phyloP scores from a whole-genome alignment of 2,797 vertebrate genomes.

The Gallinago stenura region DNA sequence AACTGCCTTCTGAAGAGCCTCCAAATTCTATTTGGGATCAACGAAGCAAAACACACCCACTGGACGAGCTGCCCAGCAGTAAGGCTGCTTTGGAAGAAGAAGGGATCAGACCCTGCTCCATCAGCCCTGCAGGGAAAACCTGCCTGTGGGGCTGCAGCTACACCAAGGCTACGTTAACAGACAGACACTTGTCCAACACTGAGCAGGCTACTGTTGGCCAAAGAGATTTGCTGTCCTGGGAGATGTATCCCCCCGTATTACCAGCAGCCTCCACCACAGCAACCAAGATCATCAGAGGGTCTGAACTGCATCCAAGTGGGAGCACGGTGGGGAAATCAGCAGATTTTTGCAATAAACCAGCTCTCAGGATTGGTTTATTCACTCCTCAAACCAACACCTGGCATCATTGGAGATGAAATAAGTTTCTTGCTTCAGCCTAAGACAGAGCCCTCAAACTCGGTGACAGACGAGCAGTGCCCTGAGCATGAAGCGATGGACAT shows the following conservation, averaged over 20 bases:
- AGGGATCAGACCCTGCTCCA: background rate
- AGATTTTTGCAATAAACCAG: background rate
- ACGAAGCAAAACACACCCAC: rapidly evolving
- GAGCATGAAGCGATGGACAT: rapidly evolving
- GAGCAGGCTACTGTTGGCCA: background rate
- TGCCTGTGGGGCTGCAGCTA: background rate
- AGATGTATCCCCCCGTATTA: rapidly evolving
- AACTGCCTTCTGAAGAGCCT: background rate
- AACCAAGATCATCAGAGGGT: background rate
- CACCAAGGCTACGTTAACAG: background rate
- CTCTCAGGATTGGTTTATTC: background rate
- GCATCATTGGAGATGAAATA: background rate
- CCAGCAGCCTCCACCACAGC: background rate
- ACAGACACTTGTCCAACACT: rapidly evolving
- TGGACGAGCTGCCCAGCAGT: background rate
- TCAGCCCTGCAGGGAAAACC: background rate
- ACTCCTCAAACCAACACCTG: background rate
- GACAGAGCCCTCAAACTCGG: rapidly evolving
- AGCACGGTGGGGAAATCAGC: background rate
- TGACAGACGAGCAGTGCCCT: background rate
- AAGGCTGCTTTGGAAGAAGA: background rate
- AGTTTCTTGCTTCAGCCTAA: background rate
- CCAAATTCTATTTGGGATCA: background rate
- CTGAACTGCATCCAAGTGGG: background rate
- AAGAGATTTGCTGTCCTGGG: background rate